Evolutionary conservation across 2,113 vertebrate species (phyloP), one percentile per base, ranked within the genome.

Genomic region (Rana temporaria): DNA sequence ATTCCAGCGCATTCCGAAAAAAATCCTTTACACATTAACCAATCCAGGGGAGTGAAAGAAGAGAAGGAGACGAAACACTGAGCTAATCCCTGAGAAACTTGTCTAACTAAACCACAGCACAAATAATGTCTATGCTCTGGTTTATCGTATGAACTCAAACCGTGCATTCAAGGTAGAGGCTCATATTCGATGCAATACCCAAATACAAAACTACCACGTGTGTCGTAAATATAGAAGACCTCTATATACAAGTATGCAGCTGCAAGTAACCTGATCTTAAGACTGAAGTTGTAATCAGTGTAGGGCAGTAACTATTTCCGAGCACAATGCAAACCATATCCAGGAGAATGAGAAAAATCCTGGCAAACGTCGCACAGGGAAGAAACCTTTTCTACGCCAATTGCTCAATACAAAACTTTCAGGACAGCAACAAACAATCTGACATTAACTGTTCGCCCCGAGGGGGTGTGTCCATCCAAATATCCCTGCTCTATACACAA

Each of bases 231-330:
- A 56, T 56, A 56, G 42, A 48, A 42, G 20, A 3, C 12, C 4
- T 52, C 52, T 4, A 14, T 30, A 73, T 57, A 24, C 14, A 70
- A 53, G n/a, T 17, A 14, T 48, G 19, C 18, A 24, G 53, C 26
- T 73, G 69, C 17, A 57, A 24, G 70, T 57, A 73, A 73, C 15
- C 2, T 32, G 24, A 73, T 73, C 53, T 30, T 14, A 42, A 73
- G 48, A 18, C 52, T 57, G 16, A 20, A 11, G 22, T 12, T 56
- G 53, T 16, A n/a, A 9, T 22, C 24, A 34, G n/a, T 32, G 26
- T 18, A 22, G 11, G 55, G 26, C 18, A 59, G 71, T 75, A 30
- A 20, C 19, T 26, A 20, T 75, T 60, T 60, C 24, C 3, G 62
- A 20, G n/a, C 32, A 60, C 72, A 38, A 62, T 22, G n/a, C 30